Percentiles rank a stretch among this genome's conserved stretches.
These are phyloP conservation scores for Margaritifera margaritifera DNA, from an alignment of 2,888 invertebrate species.

Conservation along the genomic window DNA sequence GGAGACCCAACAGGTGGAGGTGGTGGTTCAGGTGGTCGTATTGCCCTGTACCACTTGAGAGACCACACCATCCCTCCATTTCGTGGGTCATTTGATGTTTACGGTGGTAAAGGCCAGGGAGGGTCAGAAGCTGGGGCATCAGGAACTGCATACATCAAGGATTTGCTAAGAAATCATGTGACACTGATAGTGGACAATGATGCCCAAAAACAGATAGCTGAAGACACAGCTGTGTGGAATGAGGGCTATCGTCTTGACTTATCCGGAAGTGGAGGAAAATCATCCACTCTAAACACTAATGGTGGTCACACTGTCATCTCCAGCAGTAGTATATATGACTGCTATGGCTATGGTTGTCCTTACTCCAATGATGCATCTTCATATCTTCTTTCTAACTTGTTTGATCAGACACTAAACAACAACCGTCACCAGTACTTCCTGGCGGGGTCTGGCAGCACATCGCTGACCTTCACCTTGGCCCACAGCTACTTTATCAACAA, in stretches of 20 bases:
- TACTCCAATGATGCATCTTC: slow-evolving; percentile 22
- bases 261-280: slow-evolving; percentile 1
- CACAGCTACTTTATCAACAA: slow-evolving; percentile 43
- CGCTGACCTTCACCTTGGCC: slow-evolving; percentile 41
- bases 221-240: slow-evolving; percentile 34
- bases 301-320: too few relatives aligned
- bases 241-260: slow-evolving; percentile 43
- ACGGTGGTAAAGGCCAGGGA: slow-evolving; percentile 43
- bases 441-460: slow-evolving; percentile 24
- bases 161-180: slow-evolving; percentile 26
- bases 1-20: slow-evolving; percentile 43
- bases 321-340: slow-evolving; percentile 32
- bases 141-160: slow-evolving; percentile 49
- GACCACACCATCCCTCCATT: slow-evolving; percentile 45
- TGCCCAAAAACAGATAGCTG: slow-evolving; percentile 34
- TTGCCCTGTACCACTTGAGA: slow-evolving; percentile 55
- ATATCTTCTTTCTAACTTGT: slow-evolving; percentile 45
- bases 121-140: slow-evolving; percentile 57
- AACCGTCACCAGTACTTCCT: slow-evolving; percentile 30
- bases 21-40: slow-evolving; percentile 57
- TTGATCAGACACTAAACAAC: slow-evolving; percentile 49
- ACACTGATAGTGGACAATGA: slow-evolving; percentile 52
- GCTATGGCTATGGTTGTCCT: slow-evolving; percentile 16
- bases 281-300: too few relatives aligned
- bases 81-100: slow-evolving; percentile 46